These are phyloP conservation scores for Dione juno DNA, from an alignment of 2,888 invertebrate genomes.

Conservation along the genomic window DNA sequence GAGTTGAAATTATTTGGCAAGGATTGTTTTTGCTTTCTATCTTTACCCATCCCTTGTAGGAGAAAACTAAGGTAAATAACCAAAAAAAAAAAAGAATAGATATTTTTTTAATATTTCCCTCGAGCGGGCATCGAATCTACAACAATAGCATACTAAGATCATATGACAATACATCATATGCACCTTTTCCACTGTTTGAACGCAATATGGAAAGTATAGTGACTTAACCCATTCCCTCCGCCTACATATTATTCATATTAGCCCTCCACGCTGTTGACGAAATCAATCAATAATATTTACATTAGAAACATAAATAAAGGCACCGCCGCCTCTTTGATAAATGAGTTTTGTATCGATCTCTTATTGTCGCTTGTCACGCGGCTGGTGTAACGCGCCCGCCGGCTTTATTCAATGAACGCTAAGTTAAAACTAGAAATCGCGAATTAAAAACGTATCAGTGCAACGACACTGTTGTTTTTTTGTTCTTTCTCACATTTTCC, in stretches of 20 bases:
- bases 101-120: no score
- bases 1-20: no score
- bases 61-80: no score
- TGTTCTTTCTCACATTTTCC: no score
- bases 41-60: no score
- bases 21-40: no score
- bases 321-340: slow-evolving; percentile 24
- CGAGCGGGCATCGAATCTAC: no score
- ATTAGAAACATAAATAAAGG: slow-evolving; percentile 27
- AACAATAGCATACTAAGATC: no score
- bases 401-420: slow-evolving; percentile 4
- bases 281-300: slow-evolving; percentile 32
- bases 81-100: no score
- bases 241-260: neutral
- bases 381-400: slow-evolving; percentile 4
- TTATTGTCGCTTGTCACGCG: slow-evolving; percentile 22
- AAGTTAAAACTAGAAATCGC: neutral
- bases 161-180: no score
- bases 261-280: neutral
- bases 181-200: no score
- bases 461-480: neutral
- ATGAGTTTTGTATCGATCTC: slow-evolving; percentile 29
- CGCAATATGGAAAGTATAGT: no score
- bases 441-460: slow-evolving; percentile 10
- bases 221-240: neutral